A percentile compares a stretch with the other conserved stretches of the same genome.
These are phyloP conservation scores for Odontomyia ornata DNA, from an alignment of 2,888 invertebrate species.

Conservation along the genomic window DNA sequence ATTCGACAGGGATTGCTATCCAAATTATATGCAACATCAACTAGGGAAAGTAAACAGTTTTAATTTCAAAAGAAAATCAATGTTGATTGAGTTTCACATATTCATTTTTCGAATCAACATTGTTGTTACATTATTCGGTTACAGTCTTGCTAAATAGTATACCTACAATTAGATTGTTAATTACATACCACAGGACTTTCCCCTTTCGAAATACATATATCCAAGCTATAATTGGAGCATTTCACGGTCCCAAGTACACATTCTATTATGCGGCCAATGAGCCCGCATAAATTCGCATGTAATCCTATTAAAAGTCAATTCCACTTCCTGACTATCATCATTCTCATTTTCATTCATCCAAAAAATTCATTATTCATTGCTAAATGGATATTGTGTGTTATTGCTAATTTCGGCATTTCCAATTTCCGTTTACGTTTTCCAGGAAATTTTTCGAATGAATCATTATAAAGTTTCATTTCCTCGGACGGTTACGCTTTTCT, in stretches of 20 bases:
- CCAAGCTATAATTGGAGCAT: too few species aligned
- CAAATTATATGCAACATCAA: too few species aligned
- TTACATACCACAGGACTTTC: too few species aligned
- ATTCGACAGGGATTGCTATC: too few species aligned
- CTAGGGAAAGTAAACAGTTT: too few species aligned
- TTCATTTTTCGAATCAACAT: too few species aligned
- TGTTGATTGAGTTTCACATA: too few species aligned
- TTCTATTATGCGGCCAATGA: background rate
- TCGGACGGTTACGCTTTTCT: background rate
- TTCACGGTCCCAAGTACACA: background rate
- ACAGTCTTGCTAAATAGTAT: too few species aligned
- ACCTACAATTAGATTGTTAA: too few species aligned
- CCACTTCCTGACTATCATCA: background rate
- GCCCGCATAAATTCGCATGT: conserved; percentile 8
- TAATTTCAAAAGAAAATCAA: too few species aligned
- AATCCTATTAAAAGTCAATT: background rate
- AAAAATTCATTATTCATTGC: conserved; percentile 24
- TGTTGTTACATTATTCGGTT: too few species aligned
- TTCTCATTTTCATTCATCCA: background rate
- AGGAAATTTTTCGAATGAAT: conserved; percentile 11
- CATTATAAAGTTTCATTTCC: conserved; percentile 24
- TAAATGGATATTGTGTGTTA: conserved; percentile 8
- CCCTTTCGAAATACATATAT: background rate
- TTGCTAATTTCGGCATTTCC: conserved; percentile 29
- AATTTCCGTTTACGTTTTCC: conserved; percentile 9